Evolutionary conservation across 2,888 invertebrate genomes (phyloP), one percentile per base, ranked within the genome.

Genomic region (Mayetiola destructor): DNA sequence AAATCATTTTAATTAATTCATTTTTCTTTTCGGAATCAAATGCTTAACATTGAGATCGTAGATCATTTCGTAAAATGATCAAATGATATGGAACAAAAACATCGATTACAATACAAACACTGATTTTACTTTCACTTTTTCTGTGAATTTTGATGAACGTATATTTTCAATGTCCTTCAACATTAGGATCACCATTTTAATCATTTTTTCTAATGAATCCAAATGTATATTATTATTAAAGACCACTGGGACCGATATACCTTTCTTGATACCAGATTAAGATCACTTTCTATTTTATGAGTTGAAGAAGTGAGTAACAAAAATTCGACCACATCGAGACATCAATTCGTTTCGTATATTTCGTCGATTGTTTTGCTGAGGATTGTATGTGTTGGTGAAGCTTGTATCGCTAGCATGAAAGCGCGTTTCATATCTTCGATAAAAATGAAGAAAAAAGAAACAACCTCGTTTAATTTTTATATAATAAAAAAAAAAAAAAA

Each of bases 211-310:
- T 2, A 30, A 32, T 30, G 12, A 30, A 53, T 52, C 23, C 18
- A 18, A 53, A 53, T 29, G 53, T 42, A 21, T 5, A 12, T 42
- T 48, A 48, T 48, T 27, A 32, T 18, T 10, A 10, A 48, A 42
- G 42, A n/a, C n/a, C n/a, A n/a, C n/a, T 27, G 16, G 27, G 27
- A n/a, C 23, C 23, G 27, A 27, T 27, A 27, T n/a, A 14, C 23
- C 16, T 40, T 27, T 14, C 27, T 8, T 27, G 27, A 27, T 16
- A 48, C 27, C 48, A 48, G 27, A 27, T 27, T 53, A 53, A 53
- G 53, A 53, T 53, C 53, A 53, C 53, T 53, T 53, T 53, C 53
- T 53, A 53, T 53, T 53, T 53, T 53, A 53, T 53, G 27, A 48
- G 27, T 27, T n/a, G 27, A 27, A 5, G 23, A 23, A 42, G 42